phyloP scores from a whole-genome alignment of 1,140 invertebrate genomes.

The Campoletis sonorensis region DNA sequence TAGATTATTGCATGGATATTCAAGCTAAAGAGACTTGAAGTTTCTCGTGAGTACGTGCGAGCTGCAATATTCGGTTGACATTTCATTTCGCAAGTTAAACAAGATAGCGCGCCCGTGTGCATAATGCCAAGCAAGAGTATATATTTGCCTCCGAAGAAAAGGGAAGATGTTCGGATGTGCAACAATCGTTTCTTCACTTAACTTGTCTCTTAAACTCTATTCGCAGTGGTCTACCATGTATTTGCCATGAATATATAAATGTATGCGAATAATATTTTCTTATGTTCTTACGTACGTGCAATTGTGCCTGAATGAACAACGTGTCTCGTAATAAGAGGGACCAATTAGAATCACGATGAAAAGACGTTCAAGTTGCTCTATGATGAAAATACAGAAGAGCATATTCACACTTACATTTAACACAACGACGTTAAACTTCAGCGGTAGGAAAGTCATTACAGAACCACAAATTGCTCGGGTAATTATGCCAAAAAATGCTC shows the following conservation, averaged over 20 bases:
- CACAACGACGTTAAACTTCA: background rate
- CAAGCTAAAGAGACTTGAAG: background rate
- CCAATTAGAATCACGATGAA: background rate
- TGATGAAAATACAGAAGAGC: conserved; percentile 5
- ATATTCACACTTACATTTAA: no score
- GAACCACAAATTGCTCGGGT: background rate
- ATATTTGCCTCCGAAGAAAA: conserved; percentile 49
- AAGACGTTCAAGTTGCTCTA: background rate
- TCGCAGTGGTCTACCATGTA: background rate
- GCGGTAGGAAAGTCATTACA: background rate
- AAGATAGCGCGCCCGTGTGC: conserved; percentile 28
- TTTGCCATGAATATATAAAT: background rate
- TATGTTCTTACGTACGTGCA: background rate
- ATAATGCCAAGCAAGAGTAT: conserved; percentile 51
- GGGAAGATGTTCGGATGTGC: conserved; percentile 48
- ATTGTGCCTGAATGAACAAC: background rate
- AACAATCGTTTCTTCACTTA: conserved; percentile 42
- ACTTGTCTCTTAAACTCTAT: background rate
- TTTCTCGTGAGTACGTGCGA: conserved; percentile 34
- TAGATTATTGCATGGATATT: conserved; percentile 20
- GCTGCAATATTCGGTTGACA: conserved; percentile 54
- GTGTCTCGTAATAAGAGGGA: background rate
- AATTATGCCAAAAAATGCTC: no score
- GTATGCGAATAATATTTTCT: background rate
- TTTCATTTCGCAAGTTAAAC: conserved; percentile 55